Conservation (phyloP, 2,888 invertebrate species). For the Oscheius sp. region DNA sequence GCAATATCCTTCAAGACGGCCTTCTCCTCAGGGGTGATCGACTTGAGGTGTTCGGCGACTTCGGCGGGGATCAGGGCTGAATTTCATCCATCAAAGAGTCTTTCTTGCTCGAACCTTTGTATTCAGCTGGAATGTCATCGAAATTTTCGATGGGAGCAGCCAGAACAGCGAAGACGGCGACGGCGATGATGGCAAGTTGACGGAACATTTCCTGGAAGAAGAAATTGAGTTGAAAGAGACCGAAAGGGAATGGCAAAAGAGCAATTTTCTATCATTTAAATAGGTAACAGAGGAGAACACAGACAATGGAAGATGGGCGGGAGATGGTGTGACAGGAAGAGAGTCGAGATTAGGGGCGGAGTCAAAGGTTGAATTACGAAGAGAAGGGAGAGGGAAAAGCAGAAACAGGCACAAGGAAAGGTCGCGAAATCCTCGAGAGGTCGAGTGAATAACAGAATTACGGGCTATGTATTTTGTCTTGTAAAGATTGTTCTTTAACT, state of each 20-base stretch:
- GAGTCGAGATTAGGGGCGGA: neutral
- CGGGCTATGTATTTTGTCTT: too few species aligned
- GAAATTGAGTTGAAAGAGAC: neutral
- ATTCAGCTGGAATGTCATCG: conserved; percentile 64
- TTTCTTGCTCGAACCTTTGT: conserved; percentile 47
- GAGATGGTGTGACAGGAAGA: neutral
- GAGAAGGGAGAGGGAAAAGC: neutral
- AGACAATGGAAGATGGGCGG: neutral
- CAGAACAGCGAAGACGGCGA: conserved; percentile 42
- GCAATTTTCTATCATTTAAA: neutral
- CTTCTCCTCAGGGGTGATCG: conserved; percentile 65
- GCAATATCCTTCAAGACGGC: conserved; percentile 64
- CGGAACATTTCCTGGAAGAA: conserved; percentile 23
- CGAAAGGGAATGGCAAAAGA: neutral
- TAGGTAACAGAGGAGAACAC: conserved; percentile 5
- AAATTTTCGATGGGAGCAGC: conserved; percentile 55
- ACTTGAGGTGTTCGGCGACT: conserved; percentile 64
- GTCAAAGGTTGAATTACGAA: neutral
- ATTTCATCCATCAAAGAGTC: neutral
- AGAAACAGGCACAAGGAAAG: neutral
- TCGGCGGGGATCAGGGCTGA: conserved; percentile 64
- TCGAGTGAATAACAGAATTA: too few species aligned
- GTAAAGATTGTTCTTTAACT: too few species aligned
- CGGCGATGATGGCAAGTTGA: conserved; percentile 42
- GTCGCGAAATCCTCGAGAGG: too few species aligned